phyloP scores from a whole-genome alignment of 1,140 invertebrate species.

The Onthophagus taurus region DNA sequence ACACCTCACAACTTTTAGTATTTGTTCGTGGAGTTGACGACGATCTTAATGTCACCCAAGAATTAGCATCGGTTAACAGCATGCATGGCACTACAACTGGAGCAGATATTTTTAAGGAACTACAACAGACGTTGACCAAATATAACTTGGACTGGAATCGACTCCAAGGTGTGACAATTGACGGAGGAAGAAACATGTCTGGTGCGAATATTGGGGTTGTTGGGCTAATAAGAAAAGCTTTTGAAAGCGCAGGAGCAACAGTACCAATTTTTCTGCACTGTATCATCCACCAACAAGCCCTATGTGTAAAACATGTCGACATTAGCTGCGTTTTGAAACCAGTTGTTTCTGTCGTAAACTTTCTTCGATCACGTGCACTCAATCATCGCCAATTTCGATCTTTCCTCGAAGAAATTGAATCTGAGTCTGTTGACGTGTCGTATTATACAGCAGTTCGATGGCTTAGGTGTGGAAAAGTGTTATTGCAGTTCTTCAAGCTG shows the following conservation, averaged over 20 bases:
- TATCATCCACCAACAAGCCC: constrained; percentile 5
- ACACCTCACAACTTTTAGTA: constrained; percentile 1
- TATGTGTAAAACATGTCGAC: constrained; percentile 12
- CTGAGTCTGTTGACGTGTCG: constrained; percentile 10
- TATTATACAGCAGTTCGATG: constrained; percentile 16
- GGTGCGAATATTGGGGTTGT: constrained; percentile 5
- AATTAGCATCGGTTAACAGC: constrained; percentile 9
- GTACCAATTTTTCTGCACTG: too few relatives aligned
- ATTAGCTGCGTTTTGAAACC: constrained; percentile 9
- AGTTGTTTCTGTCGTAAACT: constrained; percentile 13
- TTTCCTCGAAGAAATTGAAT: constrained; percentile 15
- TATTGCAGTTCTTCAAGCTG: constrained; percentile 15
- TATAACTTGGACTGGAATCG: constrained; percentile 10
- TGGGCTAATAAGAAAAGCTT: constrained; percentile 8
- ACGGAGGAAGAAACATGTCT: constrained; percentile 31
- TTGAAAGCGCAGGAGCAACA: too few relatives aligned
- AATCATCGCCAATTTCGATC: constrained; percentile 12
- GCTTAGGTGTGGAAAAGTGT: constrained; percentile 15
- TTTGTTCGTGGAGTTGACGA: too few relatives aligned
- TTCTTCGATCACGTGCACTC: constrained; percentile 13
- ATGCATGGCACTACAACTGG: constrained; percentile 11
- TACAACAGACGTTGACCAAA: constrained; percentile 13
- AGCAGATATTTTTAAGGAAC: constrained; percentile 14
- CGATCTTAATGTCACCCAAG: constrained; percentile 11
- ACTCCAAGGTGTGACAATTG: constrained; percentile 22